phyloP scores from a whole-genome alignment of 2,888 invertebrate genomes.

The Slavum lentiscoides region DNA sequence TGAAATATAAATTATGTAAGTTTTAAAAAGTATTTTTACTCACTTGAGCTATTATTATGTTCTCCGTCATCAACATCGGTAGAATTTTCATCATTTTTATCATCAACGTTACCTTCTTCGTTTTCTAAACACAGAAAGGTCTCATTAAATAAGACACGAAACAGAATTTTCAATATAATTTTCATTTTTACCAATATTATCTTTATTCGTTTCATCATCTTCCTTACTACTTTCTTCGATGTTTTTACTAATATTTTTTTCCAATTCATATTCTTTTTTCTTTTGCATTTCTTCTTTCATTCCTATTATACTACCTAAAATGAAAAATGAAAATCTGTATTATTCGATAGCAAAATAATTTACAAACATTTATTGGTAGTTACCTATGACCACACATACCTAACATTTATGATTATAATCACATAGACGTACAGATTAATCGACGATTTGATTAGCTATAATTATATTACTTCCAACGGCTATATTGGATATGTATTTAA shows the following conservation, averaged over 20 bases:
- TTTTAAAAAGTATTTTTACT: not conserved
- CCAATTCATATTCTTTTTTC: constrained; percentile 61
- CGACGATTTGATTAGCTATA: too few species aligned
- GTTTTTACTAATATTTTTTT: constrained; percentile 52
- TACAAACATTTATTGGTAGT: too few species aligned
- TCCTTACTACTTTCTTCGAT: constrained; percentile 39
- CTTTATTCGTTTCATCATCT: constrained; percentile 12
- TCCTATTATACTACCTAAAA: constrained; percentile 27
- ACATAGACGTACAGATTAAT: too few species aligned
- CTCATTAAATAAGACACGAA: constrained; percentile 14
- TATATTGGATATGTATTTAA: too few species aligned
- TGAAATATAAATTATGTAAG: not conserved
- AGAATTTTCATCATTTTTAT: constrained; percentile 57
- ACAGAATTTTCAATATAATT: constrained; percentile 1
- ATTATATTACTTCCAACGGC: too few species aligned
- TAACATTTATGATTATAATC: too few species aligned
- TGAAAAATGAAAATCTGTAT: not conserved
- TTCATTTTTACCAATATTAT: constrained; percentile 23
- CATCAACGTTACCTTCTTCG: constrained; percentile 54
- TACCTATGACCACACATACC: too few species aligned
- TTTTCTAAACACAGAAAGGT: constrained; percentile 53
- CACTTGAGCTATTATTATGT: constrained; percentile 30
- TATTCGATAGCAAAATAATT: not conserved
- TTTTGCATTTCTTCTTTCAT: constrained; percentile 56
- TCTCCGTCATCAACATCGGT: constrained; percentile 56